Conservation (phyloP, 1,140 invertebrate genomes). For the Holotrichia oblita region DNA sequence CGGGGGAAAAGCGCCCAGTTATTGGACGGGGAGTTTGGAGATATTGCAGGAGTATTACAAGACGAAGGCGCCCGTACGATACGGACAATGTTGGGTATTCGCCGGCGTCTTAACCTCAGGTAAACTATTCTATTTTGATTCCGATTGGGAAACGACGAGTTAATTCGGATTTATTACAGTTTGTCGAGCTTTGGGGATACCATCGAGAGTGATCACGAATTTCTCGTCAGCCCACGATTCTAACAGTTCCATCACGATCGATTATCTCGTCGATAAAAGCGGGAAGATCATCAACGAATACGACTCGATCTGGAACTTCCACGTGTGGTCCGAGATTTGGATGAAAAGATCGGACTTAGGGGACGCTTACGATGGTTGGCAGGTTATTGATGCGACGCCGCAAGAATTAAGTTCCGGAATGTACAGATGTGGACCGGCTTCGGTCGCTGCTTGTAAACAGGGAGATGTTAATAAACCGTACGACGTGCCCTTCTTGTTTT, state of each 20-base stretch:
- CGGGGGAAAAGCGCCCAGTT: slow-evolving; percentile 83
- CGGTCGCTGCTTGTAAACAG: slow-evolving; percentile 79
- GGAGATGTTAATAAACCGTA: slow-evolving; percentile 84
- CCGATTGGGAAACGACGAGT: not conserved
- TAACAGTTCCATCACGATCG: slow-evolving; percentile 87
- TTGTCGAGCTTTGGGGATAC: slow-evolving; percentile 86
- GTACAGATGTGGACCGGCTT: slow-evolving; percentile 85
- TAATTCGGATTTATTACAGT: slow-evolving; percentile 61
- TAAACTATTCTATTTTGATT: slow-evolving; percentile 57
- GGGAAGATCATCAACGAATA: slow-evolving; percentile 81
- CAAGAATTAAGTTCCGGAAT: slow-evolving; percentile 85
- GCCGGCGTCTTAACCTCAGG: slow-evolving; percentile 86
- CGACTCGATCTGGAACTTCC: slow-evolving; percentile 95
- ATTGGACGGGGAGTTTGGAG: slow-evolving; percentile 87
- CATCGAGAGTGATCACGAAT: slow-evolving; percentile 85
- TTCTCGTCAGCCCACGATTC: slow-evolving; percentile 93
- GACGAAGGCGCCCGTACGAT: slow-evolving; percentile 88
- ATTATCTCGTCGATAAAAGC: slow-evolving; percentile 85
- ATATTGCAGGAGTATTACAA: slow-evolving; percentile 88
- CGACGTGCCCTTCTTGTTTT: slow-evolving; percentile 85
- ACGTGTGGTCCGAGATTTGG: slow-evolving; percentile 97
- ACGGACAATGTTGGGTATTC: slow-evolving; percentile 96
- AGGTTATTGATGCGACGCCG: slow-evolving; percentile 91
- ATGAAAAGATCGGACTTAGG: slow-evolving; percentile 86
- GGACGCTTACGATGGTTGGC: slow-evolving; percentile 85